Conservation (phyloP, 1,140 invertebrate genomes). For the Conus ventricosus region DNA sequence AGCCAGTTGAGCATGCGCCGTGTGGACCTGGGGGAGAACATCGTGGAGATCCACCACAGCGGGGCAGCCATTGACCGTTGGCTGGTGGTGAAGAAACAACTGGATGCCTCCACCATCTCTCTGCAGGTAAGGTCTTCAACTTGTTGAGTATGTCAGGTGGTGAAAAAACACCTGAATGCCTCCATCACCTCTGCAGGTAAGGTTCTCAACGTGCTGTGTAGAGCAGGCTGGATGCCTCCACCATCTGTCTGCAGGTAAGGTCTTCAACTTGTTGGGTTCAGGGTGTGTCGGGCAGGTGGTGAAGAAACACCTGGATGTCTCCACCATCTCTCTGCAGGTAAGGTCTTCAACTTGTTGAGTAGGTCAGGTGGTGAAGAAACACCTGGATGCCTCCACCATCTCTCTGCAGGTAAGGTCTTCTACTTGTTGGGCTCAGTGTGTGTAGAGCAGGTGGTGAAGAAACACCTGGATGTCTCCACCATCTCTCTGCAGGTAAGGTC, state of each 20-base stretch:
- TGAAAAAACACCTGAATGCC: slow-evolving; percentile 66
- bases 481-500: too few relatives aligned
- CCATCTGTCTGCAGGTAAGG: too few relatives aligned
- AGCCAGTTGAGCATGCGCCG: slow-evolving; percentile 58
- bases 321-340: slow-evolving; percentile 68
- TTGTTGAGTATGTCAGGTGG: background rate
- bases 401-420: slow-evolving; percentile 62
- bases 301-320: slow-evolving; percentile 66
- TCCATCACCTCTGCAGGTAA: slow-evolving; percentile 55
- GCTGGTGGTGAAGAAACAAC: slow-evolving; percentile 67
- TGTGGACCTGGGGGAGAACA: slow-evolving; percentile 58
- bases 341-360: background rate
- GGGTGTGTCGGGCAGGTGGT: too few relatives aligned
- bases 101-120: slow-evolving; percentile 70
- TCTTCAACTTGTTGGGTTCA: too few relatives aligned
- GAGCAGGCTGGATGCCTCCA: slow-evolving; percentile 34
- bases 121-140: slow-evolving; percentile 54
- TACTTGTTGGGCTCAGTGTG: background rate
- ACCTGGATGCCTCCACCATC: slow-evolving; percentile 67
- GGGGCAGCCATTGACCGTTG: slow-evolving; percentile 59
- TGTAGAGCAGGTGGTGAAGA: slow-evolving; percentile 37
- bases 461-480: slow-evolving; percentile 66
- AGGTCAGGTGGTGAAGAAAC: slow-evolving; percentile 68
- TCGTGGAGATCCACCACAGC: slow-evolving; percentile 67
- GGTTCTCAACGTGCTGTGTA: too few relatives aligned